These are phyloP conservation scores for Porites lobata DNA, from an alignment of 92 coral and sea anemone genomes.

Conservation along the genomic window DNA sequence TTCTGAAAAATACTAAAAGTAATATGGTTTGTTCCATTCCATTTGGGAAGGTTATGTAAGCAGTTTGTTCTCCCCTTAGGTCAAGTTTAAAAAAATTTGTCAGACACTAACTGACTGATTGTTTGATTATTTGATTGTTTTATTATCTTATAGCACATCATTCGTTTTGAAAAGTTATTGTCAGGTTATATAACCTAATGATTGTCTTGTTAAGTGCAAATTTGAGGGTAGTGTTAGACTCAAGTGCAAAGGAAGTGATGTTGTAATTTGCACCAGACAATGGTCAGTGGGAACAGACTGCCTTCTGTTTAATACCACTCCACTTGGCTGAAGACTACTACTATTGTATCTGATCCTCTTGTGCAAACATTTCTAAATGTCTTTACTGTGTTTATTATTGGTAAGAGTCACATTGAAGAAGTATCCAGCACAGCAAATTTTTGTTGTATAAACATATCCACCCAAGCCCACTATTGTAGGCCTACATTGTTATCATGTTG, in stretches of 20 bases:
- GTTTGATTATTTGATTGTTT: not conserved
- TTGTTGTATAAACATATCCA: too few relatives aligned
- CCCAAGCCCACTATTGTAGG: too few relatives aligned
- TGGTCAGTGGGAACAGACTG: conserved; percentile 57
- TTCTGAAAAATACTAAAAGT: not conserved
- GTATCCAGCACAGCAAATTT: too few relatives aligned
- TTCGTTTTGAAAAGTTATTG: too few relatives aligned
- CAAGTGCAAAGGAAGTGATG: conserved; percentile 34
- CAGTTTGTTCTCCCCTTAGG: too few relatives aligned
- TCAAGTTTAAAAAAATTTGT: too few relatives aligned
- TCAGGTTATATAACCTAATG: too few relatives aligned
- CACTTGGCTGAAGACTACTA: conserved; percentile 39
- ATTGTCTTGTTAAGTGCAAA: too few relatives aligned
- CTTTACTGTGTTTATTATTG: too few relatives aligned
- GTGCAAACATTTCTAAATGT: not conserved
- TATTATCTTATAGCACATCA: not conserved
- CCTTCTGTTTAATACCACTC: conserved; percentile 54
- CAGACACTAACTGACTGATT: not conserved
- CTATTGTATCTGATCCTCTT: conserved; percentile 12
- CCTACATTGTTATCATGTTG: not conserved
- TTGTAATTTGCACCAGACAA: conserved; percentile 55
- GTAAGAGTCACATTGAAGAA: too few relatives aligned
- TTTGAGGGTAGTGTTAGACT: too few relatives aligned
- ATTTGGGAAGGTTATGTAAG: too few relatives aligned
- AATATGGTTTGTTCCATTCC: not conserved